A percentile compares a stretch with the other conserved stretches of the same genome.
These are phyloP conservation scores for Drosophila hydei DNA, from an alignment of 1,140 invertebrate genomes.

Conservation along the genomic window DNA sequence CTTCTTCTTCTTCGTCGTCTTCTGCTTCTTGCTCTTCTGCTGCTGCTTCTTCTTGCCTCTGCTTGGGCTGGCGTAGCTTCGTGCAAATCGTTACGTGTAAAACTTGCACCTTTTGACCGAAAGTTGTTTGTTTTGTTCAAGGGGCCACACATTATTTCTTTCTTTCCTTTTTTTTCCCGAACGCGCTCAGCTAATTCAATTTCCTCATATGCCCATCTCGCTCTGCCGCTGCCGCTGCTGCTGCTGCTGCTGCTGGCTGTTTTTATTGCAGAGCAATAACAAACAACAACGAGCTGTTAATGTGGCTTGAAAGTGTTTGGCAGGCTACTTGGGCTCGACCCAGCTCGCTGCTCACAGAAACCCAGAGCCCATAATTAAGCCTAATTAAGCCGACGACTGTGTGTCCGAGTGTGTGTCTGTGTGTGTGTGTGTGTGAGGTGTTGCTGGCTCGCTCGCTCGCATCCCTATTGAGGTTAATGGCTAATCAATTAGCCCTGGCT, in stretches of 20 bases:
- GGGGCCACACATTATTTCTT: constrained; percentile 49
- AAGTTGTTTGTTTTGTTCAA: constrained; percentile 70
- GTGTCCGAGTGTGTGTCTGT: background rate
- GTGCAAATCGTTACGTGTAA: constrained; percentile 82
- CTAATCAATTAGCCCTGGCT: constrained; percentile 71
- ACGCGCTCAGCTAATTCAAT: constrained; percentile 68
- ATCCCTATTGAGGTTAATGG: constrained; percentile 74
- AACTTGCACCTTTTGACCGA: constrained; percentile 81
- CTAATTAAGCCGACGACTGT: constrained; percentile 47
- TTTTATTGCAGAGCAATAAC: constrained; percentile 57
- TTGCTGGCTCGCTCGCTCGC: constrained; percentile 30
- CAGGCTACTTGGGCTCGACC: constrained; percentile 46
- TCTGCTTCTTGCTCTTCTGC: background rate
- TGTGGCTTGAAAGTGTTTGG: constrained; percentile 65
- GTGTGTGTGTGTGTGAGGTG: constrained; percentile 49
- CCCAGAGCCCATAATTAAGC: constrained; percentile 74
- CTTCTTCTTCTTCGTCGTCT: background rate
- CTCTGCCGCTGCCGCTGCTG: background rate
- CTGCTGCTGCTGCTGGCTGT: constrained; percentile 4
- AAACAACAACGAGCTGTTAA: constrained; percentile 63
- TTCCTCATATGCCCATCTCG: constrained; percentile 26
- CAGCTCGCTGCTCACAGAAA: constrained; percentile 8
- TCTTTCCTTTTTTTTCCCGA: background rate
- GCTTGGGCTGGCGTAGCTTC: constrained; percentile 31
- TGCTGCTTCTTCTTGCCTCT: constrained; percentile 6